These are phyloP conservation scores for Ditylenchus dipsaci DNA, from an alignment of 1,140 invertebrate genomes.

Conservation along the genomic window DNA sequence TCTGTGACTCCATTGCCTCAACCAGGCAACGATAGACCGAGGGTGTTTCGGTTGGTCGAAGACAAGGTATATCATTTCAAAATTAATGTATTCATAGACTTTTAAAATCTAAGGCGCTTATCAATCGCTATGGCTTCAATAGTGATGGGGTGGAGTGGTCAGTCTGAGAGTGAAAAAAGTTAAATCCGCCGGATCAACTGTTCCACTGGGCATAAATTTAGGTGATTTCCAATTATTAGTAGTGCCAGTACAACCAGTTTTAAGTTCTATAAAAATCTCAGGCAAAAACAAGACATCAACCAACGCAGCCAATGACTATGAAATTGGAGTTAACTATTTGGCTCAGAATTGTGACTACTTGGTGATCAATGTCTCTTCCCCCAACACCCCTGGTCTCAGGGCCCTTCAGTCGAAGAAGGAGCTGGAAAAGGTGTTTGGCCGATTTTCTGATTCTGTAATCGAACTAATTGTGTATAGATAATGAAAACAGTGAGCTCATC, in stretches of 20 bases:
- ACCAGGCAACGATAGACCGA: constrained; percentile 80
- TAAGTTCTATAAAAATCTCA: no score
- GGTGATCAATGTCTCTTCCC: constrained; percentile 65
- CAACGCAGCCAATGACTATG: constrained; percentile 76
- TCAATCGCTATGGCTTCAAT: constrained; percentile 91
- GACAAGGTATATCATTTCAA: constrained; percentile 37
- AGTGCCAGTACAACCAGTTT: constrained; percentile 11
- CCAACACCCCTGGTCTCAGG: constrained; percentile 88
- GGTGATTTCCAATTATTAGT: constrained; percentile 13
- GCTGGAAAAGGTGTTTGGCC: constrained; percentile 66
- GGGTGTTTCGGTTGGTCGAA: constrained; percentile 78
- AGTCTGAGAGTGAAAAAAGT: constrained; percentile 46
- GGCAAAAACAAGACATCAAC: constrained; percentile 85
- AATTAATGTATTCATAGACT: constrained; percentile 19
- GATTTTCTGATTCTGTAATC: neutral
- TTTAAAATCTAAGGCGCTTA: constrained; percentile 68
- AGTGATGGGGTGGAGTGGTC: constrained; percentile 82
- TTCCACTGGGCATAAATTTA: constrained; percentile 27
- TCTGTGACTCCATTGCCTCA: constrained; percentile 89
- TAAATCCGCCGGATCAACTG: neutral
- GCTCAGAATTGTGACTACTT: constrained; percentile 62
- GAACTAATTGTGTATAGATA: constrained; percentile 54
- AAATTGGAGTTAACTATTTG: constrained; percentile 61
- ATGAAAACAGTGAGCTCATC: constrained; percentile 67
- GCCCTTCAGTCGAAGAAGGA: constrained; percentile 75